phyloP scores from a whole-genome alignment of 2,888 invertebrate genomes.

The Brachylomia viminalis region DNA sequence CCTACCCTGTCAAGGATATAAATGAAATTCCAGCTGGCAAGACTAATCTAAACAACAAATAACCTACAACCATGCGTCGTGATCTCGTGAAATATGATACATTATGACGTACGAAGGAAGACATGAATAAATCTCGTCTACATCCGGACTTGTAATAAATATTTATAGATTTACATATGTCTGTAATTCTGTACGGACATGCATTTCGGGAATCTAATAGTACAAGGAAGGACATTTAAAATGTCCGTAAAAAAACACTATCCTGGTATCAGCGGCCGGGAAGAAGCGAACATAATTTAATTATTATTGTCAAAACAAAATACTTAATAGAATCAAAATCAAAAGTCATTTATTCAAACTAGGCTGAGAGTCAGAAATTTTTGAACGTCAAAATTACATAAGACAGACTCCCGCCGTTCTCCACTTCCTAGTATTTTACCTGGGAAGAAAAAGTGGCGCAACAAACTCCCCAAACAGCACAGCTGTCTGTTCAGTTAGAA shows the following conservation, averaged over 20 bases:
- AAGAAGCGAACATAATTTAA: background rate
- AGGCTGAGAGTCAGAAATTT: too few species aligned
- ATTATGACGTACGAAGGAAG: background rate
- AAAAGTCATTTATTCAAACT: too few species aligned
- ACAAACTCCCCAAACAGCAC: too few species aligned
- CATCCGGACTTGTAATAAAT: constrained; percentile 16
- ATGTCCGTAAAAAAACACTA: background rate
- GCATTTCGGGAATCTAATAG: background rate
- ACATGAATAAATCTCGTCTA: constrained; percentile 2
- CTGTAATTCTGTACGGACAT: background rate
- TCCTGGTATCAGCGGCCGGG: background rate
- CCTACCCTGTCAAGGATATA: background rate
- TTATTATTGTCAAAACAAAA: background rate
- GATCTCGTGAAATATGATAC: background rate
- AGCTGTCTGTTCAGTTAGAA: too few species aligned
- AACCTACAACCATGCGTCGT: background rate
- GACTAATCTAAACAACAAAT: constrained; percentile 12
- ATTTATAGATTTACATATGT: background rate
- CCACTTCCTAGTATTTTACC: too few species aligned
- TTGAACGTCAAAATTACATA: too few species aligned
- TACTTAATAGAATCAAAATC: too few species aligned
- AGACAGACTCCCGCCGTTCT: too few species aligned
- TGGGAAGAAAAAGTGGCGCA: too few species aligned
- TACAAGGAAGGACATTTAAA: background rate
- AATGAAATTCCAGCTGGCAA: background rate